These are phyloP conservation scores for Megathymus violae DNA, from an alignment of 1,140 invertebrate genomes.

Conservation along the genomic window DNA sequence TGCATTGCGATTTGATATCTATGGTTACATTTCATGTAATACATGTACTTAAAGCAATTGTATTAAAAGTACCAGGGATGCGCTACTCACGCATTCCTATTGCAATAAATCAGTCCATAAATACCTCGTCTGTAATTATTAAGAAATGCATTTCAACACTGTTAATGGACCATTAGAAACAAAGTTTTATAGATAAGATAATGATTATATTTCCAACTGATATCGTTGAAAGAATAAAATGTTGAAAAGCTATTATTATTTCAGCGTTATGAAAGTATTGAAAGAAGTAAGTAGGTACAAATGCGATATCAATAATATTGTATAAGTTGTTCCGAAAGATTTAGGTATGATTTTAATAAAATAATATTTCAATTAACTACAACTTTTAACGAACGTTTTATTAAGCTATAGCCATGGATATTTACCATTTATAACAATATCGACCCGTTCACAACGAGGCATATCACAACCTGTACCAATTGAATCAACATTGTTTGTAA, in stretches of 20 bases:
- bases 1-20: conserved; percentile 12
- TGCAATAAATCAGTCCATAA: conserved; percentile 25
- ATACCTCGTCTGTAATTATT: conserved; percentile 18
- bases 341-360: conserved; percentile 79
- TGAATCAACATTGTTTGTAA: conserved; percentile 84
- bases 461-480: conserved; percentile 84
- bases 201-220: conserved; percentile 53
- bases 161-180: conserved; percentile 15
- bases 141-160: conserved; percentile 8
- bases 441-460: conserved; percentile 82
- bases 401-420: conserved; percentile 83
- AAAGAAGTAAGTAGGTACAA: conserved; percentile 71
- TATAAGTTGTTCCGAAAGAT: conserved; percentile 80
- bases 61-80: conserved; percentile 21
- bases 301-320: conserved; percentile 71
- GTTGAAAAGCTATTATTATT: conserved; percentile 69
- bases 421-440: conserved; percentile 83
- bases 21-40: conserved; percentile 16
- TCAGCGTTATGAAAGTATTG: conserved; percentile 68
- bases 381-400: conserved; percentile 82
- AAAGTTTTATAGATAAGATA: conserved; percentile 11
- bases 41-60: conserved; percentile 15
- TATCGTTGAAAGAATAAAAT: conserved; percentile 52
- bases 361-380: conserved; percentile 81
- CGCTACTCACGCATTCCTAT: conserved; percentile 11